Evolutionary conservation across 1,140 invertebrate species (phyloP).

Genomic region (Magallana gigas): DNA sequence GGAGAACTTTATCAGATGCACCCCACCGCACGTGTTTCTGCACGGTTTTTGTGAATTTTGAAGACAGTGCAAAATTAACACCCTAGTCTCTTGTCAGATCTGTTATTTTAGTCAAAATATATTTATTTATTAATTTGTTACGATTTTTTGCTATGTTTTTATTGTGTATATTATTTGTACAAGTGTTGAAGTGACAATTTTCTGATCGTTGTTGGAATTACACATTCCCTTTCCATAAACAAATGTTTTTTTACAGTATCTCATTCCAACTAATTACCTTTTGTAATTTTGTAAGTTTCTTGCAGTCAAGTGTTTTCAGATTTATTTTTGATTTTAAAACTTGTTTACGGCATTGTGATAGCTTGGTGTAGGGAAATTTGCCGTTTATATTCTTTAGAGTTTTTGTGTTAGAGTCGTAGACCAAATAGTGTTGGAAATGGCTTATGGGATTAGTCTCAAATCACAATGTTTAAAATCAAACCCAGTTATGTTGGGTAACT

Average conservation of each 20-base stretch:
- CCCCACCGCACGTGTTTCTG: constrained; percentile 27
- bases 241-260: not conserved
- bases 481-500: not conserved
- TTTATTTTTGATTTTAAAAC: not conserved
- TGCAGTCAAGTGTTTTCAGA: not conserved
- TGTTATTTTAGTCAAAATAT: constrained; percentile 30
- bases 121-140: constrained; percentile 35
- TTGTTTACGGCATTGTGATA: not conserved
- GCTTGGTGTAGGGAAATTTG: constrained; percentile 13
- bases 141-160: constrained; percentile 7
- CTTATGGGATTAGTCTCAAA: not conserved
- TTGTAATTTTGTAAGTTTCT: not conserved
- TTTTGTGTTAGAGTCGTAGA: constrained; percentile 1
- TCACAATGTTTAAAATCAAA: constrained; percentile 12
- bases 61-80: constrained; percentile 6
- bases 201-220: not conserved
- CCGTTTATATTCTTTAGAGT: constrained; percentile 12
- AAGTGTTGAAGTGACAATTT: not conserved
- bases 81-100: constrained; percentile 27
- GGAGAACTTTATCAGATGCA: not conserved
- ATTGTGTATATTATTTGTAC: constrained; percentile 33
- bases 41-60: constrained; percentile 19
- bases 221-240: constrained; percentile 1
- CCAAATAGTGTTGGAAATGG: constrained; percentile 11
- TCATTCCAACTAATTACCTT: not conserved